These are phyloP conservation scores for Eupithecia subumbrata DNA, from an alignment of 2,888 invertebrate species.

Conservation along the genomic window DNA sequence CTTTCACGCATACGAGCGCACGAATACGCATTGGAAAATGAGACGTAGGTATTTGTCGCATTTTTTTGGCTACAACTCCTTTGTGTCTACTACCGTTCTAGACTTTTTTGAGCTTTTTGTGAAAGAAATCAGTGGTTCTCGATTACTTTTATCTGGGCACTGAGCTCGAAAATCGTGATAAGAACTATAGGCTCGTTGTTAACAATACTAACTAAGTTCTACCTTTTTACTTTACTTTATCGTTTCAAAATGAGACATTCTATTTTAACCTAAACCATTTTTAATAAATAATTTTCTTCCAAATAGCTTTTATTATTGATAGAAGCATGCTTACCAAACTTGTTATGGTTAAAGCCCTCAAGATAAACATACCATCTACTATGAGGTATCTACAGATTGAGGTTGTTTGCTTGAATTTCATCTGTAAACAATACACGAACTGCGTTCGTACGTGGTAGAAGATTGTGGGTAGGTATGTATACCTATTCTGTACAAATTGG, in stretches of 20 bases:
- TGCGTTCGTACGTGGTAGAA: conserved; percentile 12
- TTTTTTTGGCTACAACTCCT: no score
- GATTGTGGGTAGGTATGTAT: background rate
- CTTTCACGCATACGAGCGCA: no score
- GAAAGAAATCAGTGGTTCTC: no score
- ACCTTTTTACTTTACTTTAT: background rate
- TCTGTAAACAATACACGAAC: conserved; percentile 24
- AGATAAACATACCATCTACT: conserved; percentile 17
- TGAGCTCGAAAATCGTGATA: no score
- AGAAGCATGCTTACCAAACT: background rate
- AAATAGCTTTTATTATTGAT: background rate
- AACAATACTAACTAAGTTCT: background rate
- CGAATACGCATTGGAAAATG: no score
- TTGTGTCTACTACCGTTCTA: no score
- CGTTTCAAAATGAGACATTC: background rate
- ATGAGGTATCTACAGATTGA: background rate
- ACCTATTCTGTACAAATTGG: background rate
- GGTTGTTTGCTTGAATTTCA: conserved; percentile 28
- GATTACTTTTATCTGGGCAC: no score
- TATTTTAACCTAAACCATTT: no score
- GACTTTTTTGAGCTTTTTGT: no score
- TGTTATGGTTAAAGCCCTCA: conserved; percentile 18
- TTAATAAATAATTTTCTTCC: no score
- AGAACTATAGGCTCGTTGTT: no score
- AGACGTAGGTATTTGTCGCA: no score